Evolutionary conservation across 2,113 vertebrate genomes (phyloP).

Genomic region (Hymenochirus boettgeri): DNA sequence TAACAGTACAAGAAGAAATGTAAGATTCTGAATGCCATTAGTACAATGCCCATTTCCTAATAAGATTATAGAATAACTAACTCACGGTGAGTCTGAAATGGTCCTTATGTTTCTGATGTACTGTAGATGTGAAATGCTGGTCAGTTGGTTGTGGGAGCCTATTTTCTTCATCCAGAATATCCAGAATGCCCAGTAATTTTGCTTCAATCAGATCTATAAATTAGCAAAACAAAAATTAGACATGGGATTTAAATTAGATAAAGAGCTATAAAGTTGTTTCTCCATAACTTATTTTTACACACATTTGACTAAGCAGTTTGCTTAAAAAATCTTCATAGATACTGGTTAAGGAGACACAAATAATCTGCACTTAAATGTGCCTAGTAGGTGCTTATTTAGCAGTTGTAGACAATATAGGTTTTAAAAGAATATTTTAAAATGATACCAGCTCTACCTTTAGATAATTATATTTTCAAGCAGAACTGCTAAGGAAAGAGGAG

Average conservation of each 20-base stretch:
- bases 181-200: constrained; percentile 86
- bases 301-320: not conserved
- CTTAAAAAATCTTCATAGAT: not conserved
- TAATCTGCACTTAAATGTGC: no score
- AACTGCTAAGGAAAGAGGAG: constrained; percentile 19
- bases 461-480: constrained; percentile 33
- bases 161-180: constrained; percentile 98
- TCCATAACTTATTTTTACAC: no score
- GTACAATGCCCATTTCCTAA: not conserved
- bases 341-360: no score
- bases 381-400: not conserved
- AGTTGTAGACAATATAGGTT: not conserved
- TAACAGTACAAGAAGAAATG: no score
- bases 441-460: constrained; percentile 11
- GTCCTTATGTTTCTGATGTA: constrained; percentile 91
- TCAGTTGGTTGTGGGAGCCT: constrained; percentile 93
- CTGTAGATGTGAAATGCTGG: constrained; percentile 87
- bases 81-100: constrained; percentile 93
- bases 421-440: constrained; percentile 3
- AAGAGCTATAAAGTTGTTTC: no score
- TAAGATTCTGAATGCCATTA: no score
- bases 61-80: constrained; percentile 33
- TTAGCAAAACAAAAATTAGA: not conserved
- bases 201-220: constrained; percentile 90
- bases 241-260: no score